Evolutionary conservation across 2,113 vertebrate genomes (phyloP).

Genomic region (Pseudorectes ferrugineus): DNA sequence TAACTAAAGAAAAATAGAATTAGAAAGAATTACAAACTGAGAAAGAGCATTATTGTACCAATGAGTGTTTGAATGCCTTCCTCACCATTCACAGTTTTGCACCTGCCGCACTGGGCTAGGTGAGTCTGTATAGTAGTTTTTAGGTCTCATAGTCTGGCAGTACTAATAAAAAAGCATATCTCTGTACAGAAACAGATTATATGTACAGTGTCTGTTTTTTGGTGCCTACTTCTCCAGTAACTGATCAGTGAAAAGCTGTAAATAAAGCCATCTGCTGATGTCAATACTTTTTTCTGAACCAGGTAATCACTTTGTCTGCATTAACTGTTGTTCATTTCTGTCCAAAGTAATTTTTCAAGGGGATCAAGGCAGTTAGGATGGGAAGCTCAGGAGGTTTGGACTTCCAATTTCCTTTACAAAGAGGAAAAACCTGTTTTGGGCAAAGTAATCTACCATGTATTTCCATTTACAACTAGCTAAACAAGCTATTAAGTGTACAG

Average conservation of each 20-base stretch:
- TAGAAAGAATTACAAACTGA: background rate
- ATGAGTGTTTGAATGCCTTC: background rate
- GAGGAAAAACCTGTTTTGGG: background rate
- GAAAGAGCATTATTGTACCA: background rate
- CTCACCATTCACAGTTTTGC: background rate
- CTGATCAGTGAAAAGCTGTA: background rate
- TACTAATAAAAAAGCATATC: background rate
- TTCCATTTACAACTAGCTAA: background rate
- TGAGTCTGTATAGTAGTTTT: background rate
- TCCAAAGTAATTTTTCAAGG: background rate
- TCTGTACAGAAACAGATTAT: background rate
- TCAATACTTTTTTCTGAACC: background rate
- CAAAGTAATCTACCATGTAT: background rate
- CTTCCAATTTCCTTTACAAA: background rate
- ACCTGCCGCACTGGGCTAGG: background rate
- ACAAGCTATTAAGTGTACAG: background rate
- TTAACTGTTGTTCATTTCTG: background rate
- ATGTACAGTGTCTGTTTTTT: background rate
- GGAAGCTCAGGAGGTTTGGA: background rate
- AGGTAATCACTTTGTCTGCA: background rate
- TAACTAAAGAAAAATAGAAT: background rate
- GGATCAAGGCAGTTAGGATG: background rate
- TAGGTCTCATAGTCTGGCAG: background rate
- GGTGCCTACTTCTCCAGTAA: background rate
- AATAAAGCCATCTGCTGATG: conserved; percentile 41